Evolutionary conservation across 2,888 invertebrate species (phyloP), one percentile per base, ranked within the genome.

Genomic region (Platycnemis pennipes): DNA sequence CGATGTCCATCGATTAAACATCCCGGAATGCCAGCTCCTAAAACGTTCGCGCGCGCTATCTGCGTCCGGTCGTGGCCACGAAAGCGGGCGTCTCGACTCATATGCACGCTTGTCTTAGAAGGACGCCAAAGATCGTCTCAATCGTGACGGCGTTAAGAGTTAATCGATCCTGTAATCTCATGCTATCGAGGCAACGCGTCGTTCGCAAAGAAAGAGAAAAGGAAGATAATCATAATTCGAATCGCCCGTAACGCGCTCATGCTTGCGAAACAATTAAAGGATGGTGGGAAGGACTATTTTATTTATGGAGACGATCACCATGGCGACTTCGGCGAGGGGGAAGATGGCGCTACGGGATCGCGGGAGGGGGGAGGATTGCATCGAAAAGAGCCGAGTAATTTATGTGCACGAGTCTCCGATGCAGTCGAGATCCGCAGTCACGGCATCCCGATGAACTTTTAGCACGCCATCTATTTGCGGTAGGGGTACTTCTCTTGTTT

Each of bases 381-480:
- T 77, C 77, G 77, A 37, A n/a, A n/a, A n/a, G 77, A 77, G 37
- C 37, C 31, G 37, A 37, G 77, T 77, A 77, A 77, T 77, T 77
- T 77, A 77, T 77, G 37, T 77, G 11, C 77, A 77, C 77, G 77
- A 77, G 37, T 77, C 31, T 37, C 31, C 1, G 31, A n/a, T 31
- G 77, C 37, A 77, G 77, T 77, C 77, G 87, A 46, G 87, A 46
- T 87, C n/a, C 45, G 45, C 3, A 46, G 46, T 87, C 87, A 87
- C 87, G 87, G 46, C 87, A 46, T 87, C 87, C 46, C 87, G 46
- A 87, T 87, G 87, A 87, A 87, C 44, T 87, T 87, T 46, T 87
- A 87, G 44, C 87, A 44, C 87, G 87, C 87, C 44, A 87, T 44
- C 87, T 46, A 46, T 44, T 87, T 87, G 44, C 26, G 45, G 87